Base-by-base conservation (phyloP, 2,888 invertebrate genomes). In the Laspeyria flexula region DNA sequence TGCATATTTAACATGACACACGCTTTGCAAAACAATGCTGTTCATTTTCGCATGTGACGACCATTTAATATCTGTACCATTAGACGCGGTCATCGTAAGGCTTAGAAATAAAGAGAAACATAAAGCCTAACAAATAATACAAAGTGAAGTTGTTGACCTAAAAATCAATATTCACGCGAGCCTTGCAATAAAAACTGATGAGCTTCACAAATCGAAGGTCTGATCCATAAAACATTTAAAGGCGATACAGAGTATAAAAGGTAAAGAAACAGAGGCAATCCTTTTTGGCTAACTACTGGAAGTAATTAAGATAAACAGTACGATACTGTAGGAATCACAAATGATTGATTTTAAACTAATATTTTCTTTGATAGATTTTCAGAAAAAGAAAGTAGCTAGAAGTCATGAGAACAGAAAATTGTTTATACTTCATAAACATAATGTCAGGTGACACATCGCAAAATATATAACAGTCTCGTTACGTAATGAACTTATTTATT, bases 91-190 rank as follows among this genome's bases (percentile, higher is more conserved):
- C 66, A 63, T 74, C 57, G 45, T 67, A 64, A 64, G 62, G 57
- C 68, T 71, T 78, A 81, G 80, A 79, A 79, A 77, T 75, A 75
- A 67, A 53, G 53, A 67, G 56, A 60, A 62, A 65, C 76, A 73
- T 79, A 75, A 81, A 81, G 50, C 55, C 70, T 60, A 66, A 72
- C 74, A 76, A 78, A 75, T 73, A 64, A 75, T 74, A 81, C 80
- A 83, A 81, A 77, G 77, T 81, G 80, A 83, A 83, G 85, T 77
- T 81, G 82, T 85, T 90, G 88, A 90, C 90, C 90, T 75, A 89
- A 86, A 91, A 90, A 90, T 90, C 85, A 90, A 85, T 89, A 90
- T 90, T 90, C 90, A 88, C 83, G 80, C 75, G 77, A 79, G 61
- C 67, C 73, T 73, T 77, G 85, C 77, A 85, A 87, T 88, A 89